These are phyloP conservation scores for Solen grandis DNA, from an alignment of 1,140 invertebrate species.

Conservation along the genomic window DNA sequence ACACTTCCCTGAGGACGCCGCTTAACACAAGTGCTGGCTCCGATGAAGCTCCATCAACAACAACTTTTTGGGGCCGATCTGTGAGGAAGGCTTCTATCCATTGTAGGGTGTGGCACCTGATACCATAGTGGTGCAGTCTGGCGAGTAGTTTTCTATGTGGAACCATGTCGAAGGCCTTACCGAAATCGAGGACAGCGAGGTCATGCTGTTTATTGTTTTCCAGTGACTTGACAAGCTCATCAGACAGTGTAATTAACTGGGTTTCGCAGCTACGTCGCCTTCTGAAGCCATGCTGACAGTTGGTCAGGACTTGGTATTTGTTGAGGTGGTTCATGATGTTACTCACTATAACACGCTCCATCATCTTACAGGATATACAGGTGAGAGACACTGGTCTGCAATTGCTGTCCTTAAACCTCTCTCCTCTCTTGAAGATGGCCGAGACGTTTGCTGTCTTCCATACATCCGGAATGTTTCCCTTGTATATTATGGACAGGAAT, in stretches of 20 bases:
- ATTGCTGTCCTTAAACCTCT: slow-evolving; percentile 25
- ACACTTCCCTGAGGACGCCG: background rate
- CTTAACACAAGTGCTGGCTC: background rate
- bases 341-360: slow-evolving; percentile 44
- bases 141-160: too few relatives aligned
- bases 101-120: background rate
- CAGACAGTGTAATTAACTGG: too few relatives aligned
- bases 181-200: too few relatives aligned
- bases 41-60: background rate
- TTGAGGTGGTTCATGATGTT: slow-evolving; percentile 43
- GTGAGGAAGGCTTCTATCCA: background rate
- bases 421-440: background rate
- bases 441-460: slow-evolving; percentile 8
- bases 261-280: too few relatives aligned
- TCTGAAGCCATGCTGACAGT: too few relatives aligned
- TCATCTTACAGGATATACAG: slow-evolving; percentile 51
- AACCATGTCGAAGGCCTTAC: too few relatives aligned
- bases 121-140: too few relatives aligned
- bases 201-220: too few relatives aligned
- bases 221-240: too few relatives aligned
- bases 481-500: background rate
- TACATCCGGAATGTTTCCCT: background rate
- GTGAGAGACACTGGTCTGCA: slow-evolving; percentile 47
- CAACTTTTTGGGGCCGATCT: background rate
- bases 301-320: slow-evolving; percentile 23